phyloP scores from a whole-genome alignment of 53 echinoderm and acorn worm species.

The Holothuria leucospilota region DNA sequence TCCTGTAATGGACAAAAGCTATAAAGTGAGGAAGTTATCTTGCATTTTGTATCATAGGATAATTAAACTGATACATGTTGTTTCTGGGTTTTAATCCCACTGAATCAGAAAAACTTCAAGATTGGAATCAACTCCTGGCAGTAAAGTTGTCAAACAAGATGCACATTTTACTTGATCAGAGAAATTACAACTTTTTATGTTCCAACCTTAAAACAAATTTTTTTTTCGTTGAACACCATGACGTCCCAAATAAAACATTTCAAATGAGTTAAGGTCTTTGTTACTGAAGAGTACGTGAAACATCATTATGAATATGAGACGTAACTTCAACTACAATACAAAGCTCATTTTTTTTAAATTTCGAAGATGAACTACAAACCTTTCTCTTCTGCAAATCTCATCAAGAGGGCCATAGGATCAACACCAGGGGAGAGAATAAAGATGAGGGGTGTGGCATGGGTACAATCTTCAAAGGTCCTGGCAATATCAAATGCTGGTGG shows the following conservation, averaged over 20 bases:
- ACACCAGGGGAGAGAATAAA: slow-evolving; percentile 97
- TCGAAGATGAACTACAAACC: slow-evolving; percentile 26
- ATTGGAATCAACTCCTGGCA: no score
- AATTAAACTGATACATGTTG: not conserved
- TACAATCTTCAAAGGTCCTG: slow-evolving; percentile 83
- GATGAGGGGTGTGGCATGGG: slow-evolving; percentile 86
- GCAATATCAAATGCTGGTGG: slow-evolving; percentile 99
- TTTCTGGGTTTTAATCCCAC: not conserved
- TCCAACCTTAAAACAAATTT: no score
- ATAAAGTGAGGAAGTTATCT: not conserved
- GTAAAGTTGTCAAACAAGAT: no score
- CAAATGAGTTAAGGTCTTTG: no score
- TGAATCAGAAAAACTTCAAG: not conserved
- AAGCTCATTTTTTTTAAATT: no score
- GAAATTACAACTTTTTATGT: no score
- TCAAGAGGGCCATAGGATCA: slow-evolving; percentile 92
- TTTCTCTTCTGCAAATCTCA: slow-evolving; percentile 98
- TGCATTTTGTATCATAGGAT: not conserved
- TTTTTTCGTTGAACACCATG: no score
- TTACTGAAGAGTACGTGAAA: no score
- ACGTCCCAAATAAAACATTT: no score
- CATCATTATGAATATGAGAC: no score
- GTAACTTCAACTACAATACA: no score
- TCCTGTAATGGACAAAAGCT: slow-evolving; percentile 53
- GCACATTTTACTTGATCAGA: no score